Conservation (phyloP, 2,113 vertebrate genomes). For the Origma solitaria region DNA sequence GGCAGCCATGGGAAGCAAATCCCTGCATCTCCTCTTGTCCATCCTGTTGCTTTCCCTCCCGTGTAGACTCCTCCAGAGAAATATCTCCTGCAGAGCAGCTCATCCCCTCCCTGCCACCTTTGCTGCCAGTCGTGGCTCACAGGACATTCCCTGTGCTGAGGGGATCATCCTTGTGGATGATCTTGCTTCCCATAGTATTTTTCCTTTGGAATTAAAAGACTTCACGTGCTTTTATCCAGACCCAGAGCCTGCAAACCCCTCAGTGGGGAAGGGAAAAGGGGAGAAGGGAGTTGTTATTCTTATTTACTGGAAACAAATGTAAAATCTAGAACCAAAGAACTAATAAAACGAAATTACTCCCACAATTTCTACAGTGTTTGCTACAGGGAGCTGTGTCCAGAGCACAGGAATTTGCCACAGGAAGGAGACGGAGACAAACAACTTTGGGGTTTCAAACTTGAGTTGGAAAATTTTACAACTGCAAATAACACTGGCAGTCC, state of each 20-base stretch:
- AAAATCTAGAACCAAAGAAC: background rate
- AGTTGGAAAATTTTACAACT: slow-evolving; percentile 31
- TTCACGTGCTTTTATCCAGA: background rate
- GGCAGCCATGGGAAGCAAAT: background rate
- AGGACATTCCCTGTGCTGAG: no score
- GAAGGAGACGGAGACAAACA: background rate
- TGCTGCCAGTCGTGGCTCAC: background rate
- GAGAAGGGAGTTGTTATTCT: background rate
- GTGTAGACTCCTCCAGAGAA: background rate
- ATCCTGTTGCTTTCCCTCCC: background rate
- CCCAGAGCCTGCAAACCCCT: background rate
- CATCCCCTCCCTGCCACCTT: background rate
- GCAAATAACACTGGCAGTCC: slow-evolving; percentile 5
- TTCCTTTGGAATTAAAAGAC: background rate
- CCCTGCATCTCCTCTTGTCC: background rate
- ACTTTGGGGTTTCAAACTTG: background rate
- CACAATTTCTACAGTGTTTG: background rate
- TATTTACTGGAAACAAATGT: background rate
- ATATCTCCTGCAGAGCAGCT: accelerated
- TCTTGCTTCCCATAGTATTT: background rate
- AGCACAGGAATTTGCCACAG: background rate
- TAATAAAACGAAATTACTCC: background rate
- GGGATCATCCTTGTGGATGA: background rate
- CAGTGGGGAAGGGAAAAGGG: background rate
- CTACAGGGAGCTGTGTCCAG: background rate